These are phyloP conservation scores for Hetaerina americana DNA, from an alignment of 1,140 invertebrate species.

Conservation along the genomic window DNA sequence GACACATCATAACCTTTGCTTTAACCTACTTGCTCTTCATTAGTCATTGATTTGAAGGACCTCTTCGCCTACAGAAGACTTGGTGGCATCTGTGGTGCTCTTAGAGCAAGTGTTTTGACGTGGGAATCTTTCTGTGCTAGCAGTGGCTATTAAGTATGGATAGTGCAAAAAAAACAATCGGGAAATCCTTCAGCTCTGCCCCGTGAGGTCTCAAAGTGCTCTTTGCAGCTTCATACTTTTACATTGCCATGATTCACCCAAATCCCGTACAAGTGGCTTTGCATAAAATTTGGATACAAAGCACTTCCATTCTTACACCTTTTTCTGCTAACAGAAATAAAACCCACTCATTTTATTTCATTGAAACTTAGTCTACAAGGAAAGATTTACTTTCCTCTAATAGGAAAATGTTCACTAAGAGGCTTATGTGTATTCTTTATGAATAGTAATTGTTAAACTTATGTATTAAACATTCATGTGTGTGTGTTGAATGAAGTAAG, in stretches of 20 bases:
- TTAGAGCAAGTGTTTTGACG: background rate
- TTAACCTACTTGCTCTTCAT: background rate
- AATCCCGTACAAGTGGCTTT: constrained; percentile 11
- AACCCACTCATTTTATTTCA: constrained; percentile 3
- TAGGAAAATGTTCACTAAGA: constrained; percentile 2
- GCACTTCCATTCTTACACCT: constrained; percentile 16
- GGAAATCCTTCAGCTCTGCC: background rate
- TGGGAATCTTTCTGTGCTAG: background rate
- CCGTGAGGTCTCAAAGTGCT: background rate
- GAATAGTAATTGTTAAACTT: constrained; percentile 8
- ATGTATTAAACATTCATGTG: constrained; percentile 6
- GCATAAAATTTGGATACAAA: constrained; percentile 13
- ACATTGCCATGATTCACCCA: background rate
- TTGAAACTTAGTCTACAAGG: background rate
- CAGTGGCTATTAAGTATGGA: constrained; percentile 1
- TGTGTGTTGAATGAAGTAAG: background rate
- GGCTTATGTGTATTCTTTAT: constrained; percentile 8
- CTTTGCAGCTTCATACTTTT: background rate
- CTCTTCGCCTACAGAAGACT: background rate
- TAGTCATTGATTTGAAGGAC: background rate
- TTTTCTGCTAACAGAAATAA: constrained; percentile 6
- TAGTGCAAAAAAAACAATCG: background rate
- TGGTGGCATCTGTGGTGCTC: background rate
- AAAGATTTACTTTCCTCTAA: constrained; percentile 2
- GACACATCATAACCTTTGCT: background rate